Evolutionary conservation across 2,797 vertebrate species (phyloP), one percentile per base, ranked within the genome.

Genomic region (Tinamus major): DNA sequence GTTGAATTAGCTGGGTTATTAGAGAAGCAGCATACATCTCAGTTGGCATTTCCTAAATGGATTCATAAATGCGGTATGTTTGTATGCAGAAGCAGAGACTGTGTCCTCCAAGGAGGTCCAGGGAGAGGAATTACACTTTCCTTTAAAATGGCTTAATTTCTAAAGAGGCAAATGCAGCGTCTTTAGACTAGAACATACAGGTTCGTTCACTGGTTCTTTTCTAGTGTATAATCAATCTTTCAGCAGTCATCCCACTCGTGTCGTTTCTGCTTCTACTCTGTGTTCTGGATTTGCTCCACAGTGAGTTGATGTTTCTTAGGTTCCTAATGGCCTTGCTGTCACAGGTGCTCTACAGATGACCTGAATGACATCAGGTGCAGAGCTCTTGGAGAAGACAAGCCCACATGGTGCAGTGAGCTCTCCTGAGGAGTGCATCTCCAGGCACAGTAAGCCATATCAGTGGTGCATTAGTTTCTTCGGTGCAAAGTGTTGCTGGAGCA

Each of bases 61-160:
- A 9, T 63, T 85, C 10, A 8, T 31, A 29, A 70, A 31, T 7
- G 10, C 27, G 6, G 44, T n/a, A 44, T 85, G n/a, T 56, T 70
- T 55, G 44, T 79, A 79, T 63, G 27, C 14, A 63, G 58, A 29
- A 0, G 0, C 1, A 4, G 4, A 0, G 2, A 26, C 0, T 0
- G 18, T 71, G 39, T 79, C 79, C 81, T 63, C 67, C 64, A 69
- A 67, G 20, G 29, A 37, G 15, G 21, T 67, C 79, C 4, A 49
- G 67, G 51, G 70, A 55, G 35, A 91, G 61, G 33, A 76, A 37
- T 31, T 79, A 26, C 42, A 9, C 24, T 92, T 92, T 33, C 4
- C 20, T 58, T 83, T 90, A 3, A 4, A 91, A 74, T 24, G 19
- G 41, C 27, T 80, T 26, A 26, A 26, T 26, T 90, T 68, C 74